Conservation (phyloP, 2,113 vertebrate genomes). For the Erythrocercus mccallii region DNA sequence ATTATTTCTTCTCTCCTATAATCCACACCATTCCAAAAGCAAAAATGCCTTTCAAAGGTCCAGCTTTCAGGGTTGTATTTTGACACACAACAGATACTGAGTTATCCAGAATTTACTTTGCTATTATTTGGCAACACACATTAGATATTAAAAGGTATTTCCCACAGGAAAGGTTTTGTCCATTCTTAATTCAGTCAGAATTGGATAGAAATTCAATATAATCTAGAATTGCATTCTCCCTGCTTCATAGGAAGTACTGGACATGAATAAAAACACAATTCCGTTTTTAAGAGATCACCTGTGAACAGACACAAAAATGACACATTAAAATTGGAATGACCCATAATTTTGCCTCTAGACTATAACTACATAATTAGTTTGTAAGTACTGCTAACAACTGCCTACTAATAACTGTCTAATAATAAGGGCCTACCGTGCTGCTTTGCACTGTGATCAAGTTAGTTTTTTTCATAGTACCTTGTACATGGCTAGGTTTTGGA, state of each 20-base stretch:
- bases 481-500: neutral
- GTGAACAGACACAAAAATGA: constrained; percentile 24
- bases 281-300: neutral
- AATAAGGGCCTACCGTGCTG: neutral
- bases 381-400: constrained; percentile 42
- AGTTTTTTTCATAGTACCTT: neutral
- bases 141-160: neutral
- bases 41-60: neutral
- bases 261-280: neutral
- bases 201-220: neutral
- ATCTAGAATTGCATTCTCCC: neutral
- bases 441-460: neutral
- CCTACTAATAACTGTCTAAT: neutral
- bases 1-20: neutral
- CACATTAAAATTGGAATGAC: constrained; percentile 58
- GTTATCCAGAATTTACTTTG: neutral
- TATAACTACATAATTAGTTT: constrained; percentile 52
- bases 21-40: neutral
- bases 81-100: neutral
- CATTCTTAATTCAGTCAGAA: neutral
- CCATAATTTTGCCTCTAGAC: constrained; percentile 48
- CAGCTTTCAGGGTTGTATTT: neutral
- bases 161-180: neutral
- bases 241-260: neutral
- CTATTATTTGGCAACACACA: neutral